A percentile compares a stretch with the other conserved stretches of the same genome.
phyloP scores from a whole-genome alignment of 2,113 vertebrate species.

The Coracopsis vasa region DNA sequence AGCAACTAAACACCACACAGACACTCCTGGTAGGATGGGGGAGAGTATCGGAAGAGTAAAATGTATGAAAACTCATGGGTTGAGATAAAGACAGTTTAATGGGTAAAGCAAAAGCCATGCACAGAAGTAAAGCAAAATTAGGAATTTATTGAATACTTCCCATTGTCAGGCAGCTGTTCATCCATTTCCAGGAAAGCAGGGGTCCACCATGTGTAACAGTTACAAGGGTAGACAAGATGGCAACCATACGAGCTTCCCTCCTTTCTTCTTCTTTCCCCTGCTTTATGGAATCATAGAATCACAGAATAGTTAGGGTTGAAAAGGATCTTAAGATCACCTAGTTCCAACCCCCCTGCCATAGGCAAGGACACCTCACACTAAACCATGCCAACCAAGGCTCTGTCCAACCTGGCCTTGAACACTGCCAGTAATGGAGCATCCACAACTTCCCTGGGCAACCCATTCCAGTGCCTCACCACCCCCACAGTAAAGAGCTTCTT shows the following conservation, averaged over 20 bases:
- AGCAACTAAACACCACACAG: not conserved
- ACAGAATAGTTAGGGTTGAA: no score
- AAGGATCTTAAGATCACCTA: no score
- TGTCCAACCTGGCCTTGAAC: no score
- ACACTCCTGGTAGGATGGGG: not conserved
- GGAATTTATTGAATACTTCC: not conserved
- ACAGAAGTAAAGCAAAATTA: not conserved
- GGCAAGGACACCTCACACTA: no score
- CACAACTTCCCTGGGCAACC: no score
- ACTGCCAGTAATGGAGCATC: no score
- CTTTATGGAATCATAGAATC: not conserved
- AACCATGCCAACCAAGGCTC: no score
- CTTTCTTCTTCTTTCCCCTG: not conserved
- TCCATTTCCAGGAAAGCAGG: not conserved
- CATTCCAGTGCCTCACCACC: no score
- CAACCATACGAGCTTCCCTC: rapidly evolving
- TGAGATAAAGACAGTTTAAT: not conserved
- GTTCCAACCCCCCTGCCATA: no score
- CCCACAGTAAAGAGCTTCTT: no score
- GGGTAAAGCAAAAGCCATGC: not conserved
- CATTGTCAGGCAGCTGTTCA: not conserved
- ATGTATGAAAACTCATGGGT: rapidly evolving
- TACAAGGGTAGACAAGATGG: not conserved
- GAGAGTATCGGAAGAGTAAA: not conserved
- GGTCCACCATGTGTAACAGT: rapidly evolving